These are phyloP conservation scores for Salvelinus namaycush DNA, from an alignment of 2,113 vertebrate genomes.

Conservation along the genomic window DNA sequence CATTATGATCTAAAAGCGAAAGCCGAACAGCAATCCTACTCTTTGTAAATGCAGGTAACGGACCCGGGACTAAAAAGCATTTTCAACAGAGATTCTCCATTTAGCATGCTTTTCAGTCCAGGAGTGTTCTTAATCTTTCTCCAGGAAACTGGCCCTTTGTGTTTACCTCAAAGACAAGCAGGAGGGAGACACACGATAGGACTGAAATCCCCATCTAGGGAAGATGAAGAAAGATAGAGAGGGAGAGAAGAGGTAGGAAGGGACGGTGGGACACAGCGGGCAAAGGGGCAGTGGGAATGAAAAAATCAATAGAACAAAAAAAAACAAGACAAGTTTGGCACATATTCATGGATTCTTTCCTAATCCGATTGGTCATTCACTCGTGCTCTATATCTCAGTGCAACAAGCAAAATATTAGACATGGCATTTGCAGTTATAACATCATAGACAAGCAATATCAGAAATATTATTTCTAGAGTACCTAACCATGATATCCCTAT, in stretches of 20 bases:
- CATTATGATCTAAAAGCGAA: too few relatives aligned
- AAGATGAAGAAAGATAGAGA: slow-evolving; percentile 1
- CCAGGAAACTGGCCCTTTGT: neutral
- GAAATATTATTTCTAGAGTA: neutral
- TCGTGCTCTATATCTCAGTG: neutral
- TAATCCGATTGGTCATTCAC: neutral
- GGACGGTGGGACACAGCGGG: neutral
- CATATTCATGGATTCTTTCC: neutral
- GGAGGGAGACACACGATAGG: slow-evolving; percentile 38
- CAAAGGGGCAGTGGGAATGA: neutral
- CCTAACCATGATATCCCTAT: neutral
- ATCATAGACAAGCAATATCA: slow-evolving; percentile 6
- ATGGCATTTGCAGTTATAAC: neutral
- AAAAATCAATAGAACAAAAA: too few relatives aligned
- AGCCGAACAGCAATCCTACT: too few relatives aligned
- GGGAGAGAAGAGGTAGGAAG: neutral
- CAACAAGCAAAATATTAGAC: neutral
- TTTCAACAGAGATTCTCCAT: too few relatives aligned
- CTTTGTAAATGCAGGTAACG: too few relatives aligned
- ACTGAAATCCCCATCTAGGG: slow-evolving; percentile 48
- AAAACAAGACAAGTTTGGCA: too few relatives aligned
- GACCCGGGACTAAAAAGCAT: too few relatives aligned
- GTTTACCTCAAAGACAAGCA: slow-evolving; percentile 62
- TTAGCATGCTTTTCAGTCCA: too few relatives aligned
- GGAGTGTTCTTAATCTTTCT: too few relatives aligned